Percentiles rank a stretch among this genome's conserved stretches.
Conservation (phyloP, 1,140 invertebrate genomes). For the Eupristina koningsbergeri region DNA sequence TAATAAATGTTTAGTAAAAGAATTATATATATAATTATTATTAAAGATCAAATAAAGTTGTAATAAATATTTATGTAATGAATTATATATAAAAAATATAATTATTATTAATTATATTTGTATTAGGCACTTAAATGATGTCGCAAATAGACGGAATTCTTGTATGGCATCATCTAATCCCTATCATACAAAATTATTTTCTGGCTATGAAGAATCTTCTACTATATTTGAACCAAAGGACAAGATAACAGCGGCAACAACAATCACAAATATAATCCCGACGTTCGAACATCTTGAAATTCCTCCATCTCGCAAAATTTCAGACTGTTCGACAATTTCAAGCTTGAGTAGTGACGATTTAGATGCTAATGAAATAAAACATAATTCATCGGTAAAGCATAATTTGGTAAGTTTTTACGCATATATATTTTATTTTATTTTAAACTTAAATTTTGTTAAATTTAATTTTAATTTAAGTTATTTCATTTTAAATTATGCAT, state of each 20-base stretch:
- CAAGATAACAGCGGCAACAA: conserved; percentile 9
- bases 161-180: conserved; percentile 60
- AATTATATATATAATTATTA: too few relatives aligned
- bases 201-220: conserved; percentile 33
- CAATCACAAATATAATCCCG: conserved; percentile 20
- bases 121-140: conserved; percentile 47
- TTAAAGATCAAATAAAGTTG: too few relatives aligned
- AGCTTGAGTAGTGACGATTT: conserved; percentile 81
- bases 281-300: conserved; percentile 74
- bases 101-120: not conserved
- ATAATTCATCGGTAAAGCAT: conserved; percentile 63
- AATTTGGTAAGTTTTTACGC: conserved; percentile 66
- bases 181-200: conserved; percentile 53
- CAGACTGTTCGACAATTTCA: conserved; percentile 78
- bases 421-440: too few relatives aligned
- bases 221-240: conserved; percentile 50
- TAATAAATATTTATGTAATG: too few relatives aligned
- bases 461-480: too few relatives aligned
- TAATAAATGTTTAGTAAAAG: too few relatives aligned
- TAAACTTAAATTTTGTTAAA: too few relatives aligned
- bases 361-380: conserved; percentile 70
- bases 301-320: conserved; percentile 76
- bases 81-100: not conserved
- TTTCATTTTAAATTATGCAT: too few relatives aligned
- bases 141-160: conserved; percentile 62